Evolutionary conservation across 2,797 vertebrate genomes (phyloP), one percentile per base, ranked within the genome.

Genomic region (Parotocinclus haroldoi): DNA sequence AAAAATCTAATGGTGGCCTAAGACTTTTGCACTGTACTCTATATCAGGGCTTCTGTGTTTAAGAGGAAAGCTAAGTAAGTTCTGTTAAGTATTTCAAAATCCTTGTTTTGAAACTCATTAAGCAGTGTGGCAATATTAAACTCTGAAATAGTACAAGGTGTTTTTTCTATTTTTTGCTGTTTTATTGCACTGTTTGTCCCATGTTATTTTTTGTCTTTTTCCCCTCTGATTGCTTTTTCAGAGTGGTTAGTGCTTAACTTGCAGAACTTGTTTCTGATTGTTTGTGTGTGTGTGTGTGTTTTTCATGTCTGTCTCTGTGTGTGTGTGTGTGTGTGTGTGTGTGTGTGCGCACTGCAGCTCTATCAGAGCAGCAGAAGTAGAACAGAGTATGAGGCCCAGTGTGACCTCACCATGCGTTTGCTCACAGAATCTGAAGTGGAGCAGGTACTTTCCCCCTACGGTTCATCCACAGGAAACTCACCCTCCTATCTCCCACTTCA

Each of bases 401-500:
- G 82, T 58, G 88, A 96, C 81, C 83, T 90, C 82, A 86, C 91
- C 63, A 79, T 78, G 1, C 66, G 50, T 86, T 89, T 89, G 75
- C 91, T 94, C 89, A 92, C 91, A 69, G 93, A 95, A 91, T 87
- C 86, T 78, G 89, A 93, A 89, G 87, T 92, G 86, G 89, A 90
- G 83, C 92, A 96, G 95, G 95, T 96, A 91, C 81, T 79, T 76
- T 74, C 78, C 71, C n/a, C 71, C 58, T 40, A 73, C 37, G 11
- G 14, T 60, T 46, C 49, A 80, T 87, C 80, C 86, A 86, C 89
- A 90, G 89, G 88, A 90, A 91, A 88, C 86, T 88, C 88, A 85
- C 84, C 76, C 86, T 81, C 75, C 69, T 27, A 27, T 27, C 27
- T 27, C 27, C 5, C 27, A 52, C 54, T 61, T n/a, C n/a, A n/a